Percentiles rank a stretch among this genome's conserved stretches.
These are phyloP conservation scores for Ciconia nigra DNA, from an alignment of 2,797 vertebrate species.

Conservation along the genomic window DNA sequence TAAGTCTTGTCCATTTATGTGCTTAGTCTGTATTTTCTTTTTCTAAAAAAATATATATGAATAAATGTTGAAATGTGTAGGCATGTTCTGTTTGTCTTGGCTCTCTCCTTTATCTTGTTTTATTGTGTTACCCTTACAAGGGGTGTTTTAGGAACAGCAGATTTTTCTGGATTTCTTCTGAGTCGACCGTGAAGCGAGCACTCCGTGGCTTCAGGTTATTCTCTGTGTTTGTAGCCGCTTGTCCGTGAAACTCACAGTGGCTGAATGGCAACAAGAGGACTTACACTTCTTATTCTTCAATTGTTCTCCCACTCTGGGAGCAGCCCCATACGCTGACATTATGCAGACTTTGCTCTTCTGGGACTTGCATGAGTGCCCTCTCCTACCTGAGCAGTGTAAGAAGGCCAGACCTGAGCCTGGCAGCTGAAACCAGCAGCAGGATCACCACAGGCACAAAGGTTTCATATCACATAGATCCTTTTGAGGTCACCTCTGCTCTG, in stretches of 20 bases:
- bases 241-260: rapidly evolving
- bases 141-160: background rate
- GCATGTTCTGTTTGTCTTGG: slow-evolving; percentile 35
- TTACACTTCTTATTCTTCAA: rapidly evolving
- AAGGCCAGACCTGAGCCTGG: background rate
- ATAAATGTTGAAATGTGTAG: background rate
- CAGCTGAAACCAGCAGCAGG: background rate
- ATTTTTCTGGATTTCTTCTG: background rate
- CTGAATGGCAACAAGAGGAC: background rate
- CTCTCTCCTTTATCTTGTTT: slow-evolving; percentile 33
- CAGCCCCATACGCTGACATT: background rate
- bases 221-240: background rate
- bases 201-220: background rate
- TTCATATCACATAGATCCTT: rapidly evolving
- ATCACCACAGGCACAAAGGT: background rate
- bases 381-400: background rate
- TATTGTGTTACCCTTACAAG: background rate
- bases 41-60: slow-evolving; percentile 30
- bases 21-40: slow-evolving; percentile 68
- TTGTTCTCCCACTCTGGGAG: background rate
- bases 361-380: background rate
- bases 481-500: background rate
- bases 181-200: rapidly evolving
- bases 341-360: background rate
- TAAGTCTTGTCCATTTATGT: slow-evolving; percentile 58